Evolutionary conservation across 2,797 vertebrate species (phyloP).

Genomic region (Microctenopoma lineatum): DNA sequence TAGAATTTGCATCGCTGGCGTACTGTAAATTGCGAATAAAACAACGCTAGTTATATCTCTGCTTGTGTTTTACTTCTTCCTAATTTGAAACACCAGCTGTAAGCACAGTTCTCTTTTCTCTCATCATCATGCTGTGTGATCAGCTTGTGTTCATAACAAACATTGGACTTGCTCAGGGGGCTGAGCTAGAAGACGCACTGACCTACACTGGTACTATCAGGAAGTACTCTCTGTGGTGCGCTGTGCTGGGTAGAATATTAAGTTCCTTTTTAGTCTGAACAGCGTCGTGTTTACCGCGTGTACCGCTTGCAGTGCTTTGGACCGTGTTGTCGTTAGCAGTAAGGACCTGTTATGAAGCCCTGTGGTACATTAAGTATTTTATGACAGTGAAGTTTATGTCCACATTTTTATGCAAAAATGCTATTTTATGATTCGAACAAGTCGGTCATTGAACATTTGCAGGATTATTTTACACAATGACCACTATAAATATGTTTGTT

Average conservation of each 20-base stretch:
- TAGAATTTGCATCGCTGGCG: conserved; percentile 1
- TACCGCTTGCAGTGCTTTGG: conserved; percentile 19
- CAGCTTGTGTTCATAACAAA: conserved; percentile 44
- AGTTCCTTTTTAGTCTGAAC: conserved; percentile 27
- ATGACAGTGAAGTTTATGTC: conserved; percentile 22
- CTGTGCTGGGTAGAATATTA: conserved; percentile 39
- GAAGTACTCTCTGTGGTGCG: conserved; percentile 30
- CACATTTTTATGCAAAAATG: conserved; percentile 10
- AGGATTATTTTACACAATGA: background rate
- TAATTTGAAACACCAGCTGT: conserved; percentile 9
- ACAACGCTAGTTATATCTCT: background rate
- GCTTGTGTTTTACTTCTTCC: conserved; percentile 3
- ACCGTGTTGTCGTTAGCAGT: background rate
- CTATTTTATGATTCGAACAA: background rate
- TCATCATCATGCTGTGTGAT: conserved; percentile 22
- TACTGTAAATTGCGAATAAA: background rate
- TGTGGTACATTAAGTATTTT: conserved; percentile 29
- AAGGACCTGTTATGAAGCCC: conserved; percentile 32
- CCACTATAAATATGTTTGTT: conserved; percentile 1
- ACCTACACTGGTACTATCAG: conserved; percentile 48
- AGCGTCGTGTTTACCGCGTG: conserved; percentile 1
- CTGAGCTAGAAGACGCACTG: conserved; percentile 25
- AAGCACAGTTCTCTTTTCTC: conserved; percentile 10
- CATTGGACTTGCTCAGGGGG: conserved; percentile 25
- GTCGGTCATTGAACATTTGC: conserved; percentile 3